Base-by-base conservation (phyloP, 2,888 invertebrate genomes). In the Lingula anatina region DNA sequence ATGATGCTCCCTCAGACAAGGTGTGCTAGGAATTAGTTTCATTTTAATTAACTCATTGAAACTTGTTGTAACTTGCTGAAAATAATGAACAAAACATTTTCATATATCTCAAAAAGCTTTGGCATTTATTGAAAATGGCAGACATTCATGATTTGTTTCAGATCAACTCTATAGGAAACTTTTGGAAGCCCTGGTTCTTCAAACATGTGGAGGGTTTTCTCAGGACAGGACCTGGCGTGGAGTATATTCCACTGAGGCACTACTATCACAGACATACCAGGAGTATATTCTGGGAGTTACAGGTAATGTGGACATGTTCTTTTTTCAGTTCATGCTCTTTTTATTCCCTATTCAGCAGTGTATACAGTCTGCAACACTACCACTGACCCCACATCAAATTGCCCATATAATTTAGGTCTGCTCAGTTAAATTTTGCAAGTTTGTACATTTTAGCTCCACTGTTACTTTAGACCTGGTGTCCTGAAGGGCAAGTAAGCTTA, bases 171-270 rank as follows among this genome's bases (percentile, higher is more conserved):
- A 87, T 90, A 56, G 88, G 89, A 1, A 78, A 79, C 48, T 90
- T 87, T 86, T 83, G 87, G 72, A 86, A 89, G 56, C 87, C 88
- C 5, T 90, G 90, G 89, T 90, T 90, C 79, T 90, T 85, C 79
- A 84, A 82, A 51, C 88, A 90, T 73, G 89, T 88, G 0, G 81
- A 84, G 65, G 76, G 71, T 1, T 82, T 82, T 60, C 57, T 76
- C 43, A 55, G 55, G 24, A 53, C 51, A 9, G 69, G 71, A 1
- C 50, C 62, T 3, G 71, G 71, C 0, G 75, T 74, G 2, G 88
- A 89, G 66, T 89, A 86, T 74, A 86, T 90, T 46, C 90, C 90
- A 0, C 75, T 89, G 2, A 75, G 88, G 45, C 85, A 90, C 70
- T 90, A 90, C 77, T 90, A 88, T 68, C 89, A 89, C 71, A 80